These are phyloP conservation scores for Leptinotarsa tumamoca DNA, from an alignment of 2,888 invertebrate species.

Conservation along the genomic window DNA sequence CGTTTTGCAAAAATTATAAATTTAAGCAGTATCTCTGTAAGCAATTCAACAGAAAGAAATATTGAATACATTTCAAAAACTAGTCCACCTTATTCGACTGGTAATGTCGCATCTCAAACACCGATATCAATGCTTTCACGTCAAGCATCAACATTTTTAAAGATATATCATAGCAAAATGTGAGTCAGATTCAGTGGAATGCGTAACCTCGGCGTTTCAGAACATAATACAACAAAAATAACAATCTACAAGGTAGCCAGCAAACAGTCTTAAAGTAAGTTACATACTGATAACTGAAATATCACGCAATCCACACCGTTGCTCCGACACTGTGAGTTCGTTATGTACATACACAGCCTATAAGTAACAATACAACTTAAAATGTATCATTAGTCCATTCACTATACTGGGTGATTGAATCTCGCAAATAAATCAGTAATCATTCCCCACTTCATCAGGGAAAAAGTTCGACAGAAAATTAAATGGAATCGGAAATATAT, in stretches of 20 bases:
- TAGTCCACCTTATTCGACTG: not conserved
- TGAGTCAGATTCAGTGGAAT: conserved; percentile 33
- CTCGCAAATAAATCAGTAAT: conserved; percentile 27
- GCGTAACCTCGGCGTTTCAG: conserved; percentile 35
- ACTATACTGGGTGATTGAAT: conserved; percentile 31
- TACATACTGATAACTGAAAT: conserved; percentile 64
- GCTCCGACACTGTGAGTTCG: conserved; percentile 59
- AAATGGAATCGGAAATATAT: conserved; percentile 31
- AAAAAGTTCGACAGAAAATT: conserved; percentile 13
- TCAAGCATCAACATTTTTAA: not conserved
- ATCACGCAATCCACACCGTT: conserved; percentile 60
- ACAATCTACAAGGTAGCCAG: conserved; percentile 60
- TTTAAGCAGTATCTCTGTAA: no score
- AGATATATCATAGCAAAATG: not conserved
- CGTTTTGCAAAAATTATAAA: no score
- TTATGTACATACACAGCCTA: conserved; percentile 67
- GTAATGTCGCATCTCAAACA: not conserved
- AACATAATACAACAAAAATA: conserved; percentile 54
- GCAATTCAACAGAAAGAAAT: no score
- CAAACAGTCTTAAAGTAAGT: conserved; percentile 66
- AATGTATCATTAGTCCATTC: conserved; percentile 39
- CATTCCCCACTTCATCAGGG: conserved; percentile 31
- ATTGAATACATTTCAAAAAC: no score
- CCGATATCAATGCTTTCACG: not conserved
- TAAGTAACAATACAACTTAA: conserved; percentile 60